phyloP scores from a whole-genome alignment of 2,888 invertebrate genomes.

The Apotomis capreana region DNA sequence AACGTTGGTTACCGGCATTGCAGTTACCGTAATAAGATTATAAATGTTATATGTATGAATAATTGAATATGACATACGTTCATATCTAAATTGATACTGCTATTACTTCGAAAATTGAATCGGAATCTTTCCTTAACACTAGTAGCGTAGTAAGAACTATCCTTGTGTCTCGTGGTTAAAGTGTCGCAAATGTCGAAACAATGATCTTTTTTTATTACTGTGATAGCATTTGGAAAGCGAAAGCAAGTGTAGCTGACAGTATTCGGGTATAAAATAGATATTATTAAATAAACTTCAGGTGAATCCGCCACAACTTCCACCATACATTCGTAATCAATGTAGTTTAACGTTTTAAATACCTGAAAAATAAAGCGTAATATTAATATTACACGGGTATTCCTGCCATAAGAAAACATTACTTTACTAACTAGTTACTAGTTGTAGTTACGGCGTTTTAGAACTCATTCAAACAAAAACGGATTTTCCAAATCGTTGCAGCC shows the following conservation, averaged over 20 bases:
- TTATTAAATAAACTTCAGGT: constrained; percentile 50
- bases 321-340: constrained; percentile 67
- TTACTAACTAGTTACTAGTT: too few relatives aligned
- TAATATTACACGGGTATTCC: too few relatives aligned
- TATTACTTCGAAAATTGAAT: constrained; percentile 70
- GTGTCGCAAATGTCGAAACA: constrained; percentile 65
- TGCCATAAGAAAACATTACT: too few relatives aligned
- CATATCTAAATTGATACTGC: constrained; percentile 71
- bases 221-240: constrained; percentile 61
- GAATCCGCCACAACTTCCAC: constrained; percentile 64
- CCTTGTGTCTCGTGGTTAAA: constrained; percentile 45
- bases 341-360: constrained; percentile 66
- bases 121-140: constrained; percentile 57
- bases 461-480: too few relatives aligned
- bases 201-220: constrained; percentile 57
- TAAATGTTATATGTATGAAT: constrained; percentile 9
- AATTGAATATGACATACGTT: constrained; percentile 56
- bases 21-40: too few relatives aligned
- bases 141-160: constrained; percentile 58
- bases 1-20: too few relatives aligned
- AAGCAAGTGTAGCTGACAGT: constrained; percentile 58
- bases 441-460: too few relatives aligned
- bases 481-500: too few relatives aligned
- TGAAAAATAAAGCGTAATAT: constrained; percentile 46
- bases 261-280: constrained; percentile 68